Evolutionary conservation across 2,888 invertebrate species (phyloP).

Genomic region (Polia nebulosa): DNA sequence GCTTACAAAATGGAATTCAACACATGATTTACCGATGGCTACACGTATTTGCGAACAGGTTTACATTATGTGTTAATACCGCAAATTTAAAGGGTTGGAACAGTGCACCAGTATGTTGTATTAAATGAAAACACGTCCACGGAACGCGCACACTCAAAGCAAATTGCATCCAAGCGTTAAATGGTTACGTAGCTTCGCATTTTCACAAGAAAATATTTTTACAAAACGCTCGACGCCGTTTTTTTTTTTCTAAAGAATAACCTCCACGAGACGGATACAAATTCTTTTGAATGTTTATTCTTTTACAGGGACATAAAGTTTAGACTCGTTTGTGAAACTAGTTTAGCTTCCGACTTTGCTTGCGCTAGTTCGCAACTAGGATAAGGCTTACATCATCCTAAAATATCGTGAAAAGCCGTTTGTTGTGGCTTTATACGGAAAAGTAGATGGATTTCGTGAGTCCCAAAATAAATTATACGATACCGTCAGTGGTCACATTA

Average conservation of each 20-base stretch:
- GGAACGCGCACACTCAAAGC: constrained; percentile 51
- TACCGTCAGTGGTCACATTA: constrained; percentile 24
- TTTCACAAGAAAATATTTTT: constrained; percentile 52
- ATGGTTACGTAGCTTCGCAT: constrained; percentile 49
- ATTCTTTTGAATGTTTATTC: constrained; percentile 55
- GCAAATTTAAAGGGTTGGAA: constrained; percentile 11
- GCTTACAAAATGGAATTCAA: constrained; percentile 21
- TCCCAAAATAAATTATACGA: constrained; percentile 41
- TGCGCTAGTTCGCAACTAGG: constrained; percentile 1
- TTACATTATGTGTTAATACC: constrained; percentile 5
- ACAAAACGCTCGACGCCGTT: constrained; percentile 30
- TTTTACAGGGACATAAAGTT: constrained; percentile 21
- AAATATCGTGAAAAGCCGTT: constrained; percentile 26
- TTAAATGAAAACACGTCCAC: constrained; percentile 41
- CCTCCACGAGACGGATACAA: constrained; percentile 46
- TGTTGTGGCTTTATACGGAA: constrained; percentile 16
- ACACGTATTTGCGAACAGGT: constrained; percentile 7
- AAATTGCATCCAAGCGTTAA: constrained; percentile 60
- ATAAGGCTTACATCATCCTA: constrained; percentile 1
- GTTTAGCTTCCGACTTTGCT: constrained; percentile 25
- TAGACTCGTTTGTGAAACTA: constrained; percentile 32
- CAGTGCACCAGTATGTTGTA: constrained; percentile 45
- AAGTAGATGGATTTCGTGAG: constrained; percentile 31
- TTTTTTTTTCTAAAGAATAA: constrained; percentile 50
- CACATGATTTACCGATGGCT: constrained; percentile 18